A percentile compares a stretch with the other conserved stretches of the same genome.
phyloP scores from a whole-genome alignment of 1,140 invertebrate genomes.

The Atta cephalotes region DNA sequence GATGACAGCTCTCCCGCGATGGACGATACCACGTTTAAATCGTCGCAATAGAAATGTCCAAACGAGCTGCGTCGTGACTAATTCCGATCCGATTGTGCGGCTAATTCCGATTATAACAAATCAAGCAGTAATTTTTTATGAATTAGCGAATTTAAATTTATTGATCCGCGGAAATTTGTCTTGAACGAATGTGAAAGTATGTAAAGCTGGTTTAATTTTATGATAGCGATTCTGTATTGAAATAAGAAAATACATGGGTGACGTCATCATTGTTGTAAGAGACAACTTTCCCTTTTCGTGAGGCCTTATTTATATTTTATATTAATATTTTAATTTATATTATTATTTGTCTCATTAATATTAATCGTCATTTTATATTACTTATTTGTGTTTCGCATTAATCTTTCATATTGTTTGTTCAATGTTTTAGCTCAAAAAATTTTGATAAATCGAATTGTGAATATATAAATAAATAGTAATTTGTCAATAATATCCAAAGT shows the following conservation, averaged over 20 bases:
- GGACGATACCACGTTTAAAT: slow-evolving; percentile 34
- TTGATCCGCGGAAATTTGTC: background rate
- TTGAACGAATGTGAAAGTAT: background rate
- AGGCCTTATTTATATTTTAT: background rate
- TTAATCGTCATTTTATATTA: background rate
- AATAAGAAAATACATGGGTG: background rate
- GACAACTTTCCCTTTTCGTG: background rate
- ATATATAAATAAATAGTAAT: background rate
- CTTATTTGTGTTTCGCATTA: background rate
- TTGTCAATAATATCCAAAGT: background rate
- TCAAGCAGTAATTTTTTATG: background rate
- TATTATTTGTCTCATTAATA: background rate
- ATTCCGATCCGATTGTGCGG: background rate
- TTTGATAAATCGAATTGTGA: background rate
- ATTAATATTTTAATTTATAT: background rate
- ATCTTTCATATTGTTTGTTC: background rate
- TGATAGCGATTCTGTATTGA: background rate
- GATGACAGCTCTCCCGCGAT: background rate
- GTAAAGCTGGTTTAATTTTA: background rate
- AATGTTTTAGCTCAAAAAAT: background rate
- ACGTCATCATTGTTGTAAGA: background rate
- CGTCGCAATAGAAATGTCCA: background rate
- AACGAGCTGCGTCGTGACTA: background rate
- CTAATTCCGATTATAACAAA: background rate
- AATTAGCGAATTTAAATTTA: background rate